Conservation (phyloP, 2,797 vertebrate genomes). For the Sebastes cheni region DNA sequence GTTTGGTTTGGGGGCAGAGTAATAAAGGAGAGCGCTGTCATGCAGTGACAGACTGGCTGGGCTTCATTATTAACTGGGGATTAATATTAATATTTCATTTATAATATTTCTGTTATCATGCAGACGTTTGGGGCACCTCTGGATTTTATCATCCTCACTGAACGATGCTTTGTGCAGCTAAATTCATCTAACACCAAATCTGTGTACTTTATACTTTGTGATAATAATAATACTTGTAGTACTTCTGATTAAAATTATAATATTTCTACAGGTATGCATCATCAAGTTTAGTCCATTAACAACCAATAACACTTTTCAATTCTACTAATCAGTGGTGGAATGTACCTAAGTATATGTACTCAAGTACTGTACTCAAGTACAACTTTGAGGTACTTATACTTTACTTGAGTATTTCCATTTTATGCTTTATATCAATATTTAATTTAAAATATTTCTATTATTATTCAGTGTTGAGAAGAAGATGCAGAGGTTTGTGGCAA, state of each 20-base stretch:
- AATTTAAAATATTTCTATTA: not conserved
- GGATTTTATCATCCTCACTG: not conserved
- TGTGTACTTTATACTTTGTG: not conserved
- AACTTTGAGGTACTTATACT: not conserved
- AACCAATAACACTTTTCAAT: not conserved
- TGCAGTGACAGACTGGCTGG: not conserved
- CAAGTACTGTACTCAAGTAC: not conserved
- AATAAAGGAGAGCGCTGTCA: not conserved
- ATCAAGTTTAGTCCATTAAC: not conserved
- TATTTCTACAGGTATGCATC: not conserved
- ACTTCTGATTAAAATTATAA: not conserved
- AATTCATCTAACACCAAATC: not conserved
- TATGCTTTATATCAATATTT: not conserved
- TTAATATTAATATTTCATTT: constrained; percentile 23
- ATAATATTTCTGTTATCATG: not conserved
- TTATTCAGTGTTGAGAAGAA: too few relatives aligned
- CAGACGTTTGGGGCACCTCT: not conserved
- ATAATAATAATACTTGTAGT: not conserved
- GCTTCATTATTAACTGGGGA: constrained; percentile 19
- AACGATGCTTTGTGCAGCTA: not conserved
- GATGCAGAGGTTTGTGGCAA: not conserved
- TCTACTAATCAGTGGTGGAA: not conserved
- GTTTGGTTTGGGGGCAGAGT: not conserved
- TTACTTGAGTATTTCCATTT: not conserved
- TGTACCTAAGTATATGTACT: not conserved